Conservation (phyloP, 2,113 vertebrate genomes). For the Rhabdornis inornatus region DNA sequence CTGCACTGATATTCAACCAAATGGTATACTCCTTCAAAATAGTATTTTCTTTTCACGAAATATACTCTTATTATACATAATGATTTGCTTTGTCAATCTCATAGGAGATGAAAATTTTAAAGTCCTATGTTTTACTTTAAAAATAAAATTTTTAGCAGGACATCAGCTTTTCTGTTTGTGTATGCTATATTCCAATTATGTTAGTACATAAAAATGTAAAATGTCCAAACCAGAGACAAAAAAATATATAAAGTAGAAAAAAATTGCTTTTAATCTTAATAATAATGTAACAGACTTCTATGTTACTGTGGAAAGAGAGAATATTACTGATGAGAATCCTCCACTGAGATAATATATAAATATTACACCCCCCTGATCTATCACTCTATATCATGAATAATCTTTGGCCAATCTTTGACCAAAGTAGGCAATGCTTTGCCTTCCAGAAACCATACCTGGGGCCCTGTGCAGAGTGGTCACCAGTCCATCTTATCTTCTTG, state of each 20-base stretch:
- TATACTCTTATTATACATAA: background rate
- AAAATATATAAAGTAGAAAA: accelerated
- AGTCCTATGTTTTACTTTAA: background rate
- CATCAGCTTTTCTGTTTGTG: background rate
- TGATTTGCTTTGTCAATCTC: accelerated
- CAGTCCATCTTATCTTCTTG: background rate
- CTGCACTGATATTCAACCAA: background rate
- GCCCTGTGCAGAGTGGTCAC: background rate
- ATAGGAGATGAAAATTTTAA: background rate
- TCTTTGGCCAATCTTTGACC: background rate
- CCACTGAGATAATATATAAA: background rate
- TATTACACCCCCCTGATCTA: accelerated
- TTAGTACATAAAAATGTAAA: background rate
- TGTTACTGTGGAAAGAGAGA: background rate
- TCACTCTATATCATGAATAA: background rate
- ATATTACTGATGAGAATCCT: background rate
- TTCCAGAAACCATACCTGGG: background rate
- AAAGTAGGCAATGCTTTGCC: background rate
- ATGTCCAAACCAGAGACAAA: background rate
- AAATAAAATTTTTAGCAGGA: background rate
- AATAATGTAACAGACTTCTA: background rate
- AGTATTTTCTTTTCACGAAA: background rate
- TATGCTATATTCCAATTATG: background rate
- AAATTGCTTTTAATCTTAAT: background rate
- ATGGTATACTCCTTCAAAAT: background rate